phyloP scores from a whole-genome alignment of 1,140 invertebrate genomes.

The Oscheius sp. region DNA sequence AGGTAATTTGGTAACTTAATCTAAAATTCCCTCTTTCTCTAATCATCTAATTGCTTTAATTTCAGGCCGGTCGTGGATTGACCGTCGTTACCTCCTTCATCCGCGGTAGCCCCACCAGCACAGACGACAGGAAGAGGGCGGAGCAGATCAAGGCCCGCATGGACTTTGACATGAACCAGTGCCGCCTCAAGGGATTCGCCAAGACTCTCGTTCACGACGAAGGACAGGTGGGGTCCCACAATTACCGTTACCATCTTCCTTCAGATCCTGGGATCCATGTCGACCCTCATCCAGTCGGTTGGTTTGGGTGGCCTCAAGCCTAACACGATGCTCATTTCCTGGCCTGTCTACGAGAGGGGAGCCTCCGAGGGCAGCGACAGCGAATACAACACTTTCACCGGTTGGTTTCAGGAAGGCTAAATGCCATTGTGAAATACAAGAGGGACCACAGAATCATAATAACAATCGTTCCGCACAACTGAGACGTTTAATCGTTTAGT shows the following conservation, averaged over 20 bases:
- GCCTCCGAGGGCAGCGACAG: slow-evolving; percentile 41
- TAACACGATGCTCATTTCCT: slow-evolving; percentile 94
- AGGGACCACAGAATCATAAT: no score
- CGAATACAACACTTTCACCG: slow-evolving; percentile 56
- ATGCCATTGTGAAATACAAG: no score
- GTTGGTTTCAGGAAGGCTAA: slow-evolving; percentile 29
- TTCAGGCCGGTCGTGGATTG: slow-evolving; percentile 71
- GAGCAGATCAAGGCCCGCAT: slow-evolving; percentile 50
- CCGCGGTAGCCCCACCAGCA: slow-evolving; percentile 66
- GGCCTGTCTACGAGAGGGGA: slow-evolving; percentile 82
- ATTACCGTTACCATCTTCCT: slow-evolving; percentile 69
- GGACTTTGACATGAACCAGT: slow-evolving; percentile 53
- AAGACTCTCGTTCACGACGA: slow-evolving; percentile 57
- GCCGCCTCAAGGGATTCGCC: slow-evolving; percentile 51
- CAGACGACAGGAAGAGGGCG: slow-evolving; percentile 46
- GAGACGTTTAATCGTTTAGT: no score
- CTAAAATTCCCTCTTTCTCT: neutral
- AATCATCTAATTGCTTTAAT: neutral
- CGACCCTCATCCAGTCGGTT: slow-evolving; percentile 76
- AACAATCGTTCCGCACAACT: no score
- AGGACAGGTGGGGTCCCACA: slow-evolving; percentile 45
- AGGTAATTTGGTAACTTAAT: no score
- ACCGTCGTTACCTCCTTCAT: slow-evolving; percentile 88
- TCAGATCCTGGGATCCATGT: slow-evolving; percentile 77
- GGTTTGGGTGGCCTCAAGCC: slow-evolving; percentile 95